Percentiles rank a stretch among this genome's conserved stretches.
phyloP scores from a whole-genome alignment of 2,113 vertebrate genomes.

The Trichomycterus rosablanca region DNA sequence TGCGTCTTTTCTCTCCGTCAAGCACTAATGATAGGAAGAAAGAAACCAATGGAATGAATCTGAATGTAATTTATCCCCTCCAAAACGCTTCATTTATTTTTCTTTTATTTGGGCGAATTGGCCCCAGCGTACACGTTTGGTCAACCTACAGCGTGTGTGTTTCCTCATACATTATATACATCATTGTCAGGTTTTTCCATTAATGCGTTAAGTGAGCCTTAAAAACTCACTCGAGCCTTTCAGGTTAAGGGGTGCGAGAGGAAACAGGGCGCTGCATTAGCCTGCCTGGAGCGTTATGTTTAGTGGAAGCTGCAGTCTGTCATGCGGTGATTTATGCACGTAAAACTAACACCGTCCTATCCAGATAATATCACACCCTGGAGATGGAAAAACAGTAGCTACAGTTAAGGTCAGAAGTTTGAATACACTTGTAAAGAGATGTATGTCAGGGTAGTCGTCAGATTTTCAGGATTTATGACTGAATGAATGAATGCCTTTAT shows the following conservation, averaged over 20 bases:
- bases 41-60: neutral
- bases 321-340: constrained; percentile 65
- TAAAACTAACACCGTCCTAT: constrained; percentile 52
- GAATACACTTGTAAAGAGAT: no score
- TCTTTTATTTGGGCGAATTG: constrained; percentile 19
- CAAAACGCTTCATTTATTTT: constrained; percentile 22
- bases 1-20: neutral
- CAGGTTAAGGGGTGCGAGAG: constrained; percentile 28
- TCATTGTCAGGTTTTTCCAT: constrained; percentile 39
- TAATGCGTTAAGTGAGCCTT: constrained; percentile 35
- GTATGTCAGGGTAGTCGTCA: no score
- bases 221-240: constrained; percentile 30
- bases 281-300: constrained; percentile 57
- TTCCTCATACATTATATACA: constrained; percentile 31
- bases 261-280: constrained; percentile 30
- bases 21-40: constrained; percentile 10
- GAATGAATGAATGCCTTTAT: no score
- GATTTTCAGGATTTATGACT: no score
- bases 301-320: constrained; percentile 62
- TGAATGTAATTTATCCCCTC: constrained; percentile 18
- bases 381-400: constrained; percentile 21
- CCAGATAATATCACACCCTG: constrained; percentile 58
- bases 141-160: constrained; percentile 10
- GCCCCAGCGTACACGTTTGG: constrained; percentile 1
- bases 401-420: no score